Base-by-base conservation (phyloP, 2,888 invertebrate species). In the Gisinianus flammeolus region DNA sequence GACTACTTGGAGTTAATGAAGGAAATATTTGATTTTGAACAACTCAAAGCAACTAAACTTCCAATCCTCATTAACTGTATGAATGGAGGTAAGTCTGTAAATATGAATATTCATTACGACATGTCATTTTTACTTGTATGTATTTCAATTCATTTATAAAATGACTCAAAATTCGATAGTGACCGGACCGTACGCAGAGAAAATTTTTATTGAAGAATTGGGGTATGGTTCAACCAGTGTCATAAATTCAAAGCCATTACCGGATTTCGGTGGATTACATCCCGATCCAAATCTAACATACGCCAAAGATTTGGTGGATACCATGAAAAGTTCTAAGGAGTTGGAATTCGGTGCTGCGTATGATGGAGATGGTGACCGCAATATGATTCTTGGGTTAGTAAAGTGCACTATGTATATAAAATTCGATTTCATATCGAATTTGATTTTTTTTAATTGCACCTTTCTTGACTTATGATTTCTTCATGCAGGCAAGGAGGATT, bases 321-420 rank as follows among this genome's bases (percentile, higher is more conserved):
- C 91, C 0, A 90, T 95, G 81, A 90, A 89, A 75, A 87, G 87
- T 83, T 87, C 87, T 77, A 91, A 93, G 4, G 88, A 88, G 16
- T 91, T 91, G 86, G 92, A 92, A 85, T 90, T 95, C 85, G 99
- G 99, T 12, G 98, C 97, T 0, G 99, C 99, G 26, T 99, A 99
- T 87, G 99, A 99, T 89, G 99, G 99, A 0, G 99, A 99, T 88
- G 99, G 99, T 91, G 97, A 98, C 87, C 92, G 97, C 79, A 98
- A 97, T 89, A 98, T 98, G 99, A 95, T 99, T 85, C 91, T 99
- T 76, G 99, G 99, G 99, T n/a, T n/a, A n/a, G n/a, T n/a, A n/a
- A n/a, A n/a, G n/a, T n/a, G n/a, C n/a, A n/a, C n/a, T n/a, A n/a
- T n/a, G n/a, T n/a, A n/a, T n/a, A n/a, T n/a, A n/a, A n/a, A n/a